Evolutionary conservation across 2,797 vertebrate genomes (phyloP).

Genomic region (Crax fasciolata): DNA sequence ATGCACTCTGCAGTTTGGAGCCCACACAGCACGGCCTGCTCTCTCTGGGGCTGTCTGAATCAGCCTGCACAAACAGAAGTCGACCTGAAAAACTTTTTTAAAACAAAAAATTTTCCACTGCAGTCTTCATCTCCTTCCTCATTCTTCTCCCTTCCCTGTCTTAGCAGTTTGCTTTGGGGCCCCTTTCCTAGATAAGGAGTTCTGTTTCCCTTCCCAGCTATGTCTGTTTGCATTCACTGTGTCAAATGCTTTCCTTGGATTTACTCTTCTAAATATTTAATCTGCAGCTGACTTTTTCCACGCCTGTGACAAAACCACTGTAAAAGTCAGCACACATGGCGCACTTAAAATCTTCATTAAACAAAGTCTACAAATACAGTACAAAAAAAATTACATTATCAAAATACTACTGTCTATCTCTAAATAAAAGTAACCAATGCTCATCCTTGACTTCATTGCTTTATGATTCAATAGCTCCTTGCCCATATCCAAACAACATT

Average conservation of each 20-base stretch:
- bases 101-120: neutral
- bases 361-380: neutral
- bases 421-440: neutral
- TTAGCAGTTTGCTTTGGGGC: neutral
- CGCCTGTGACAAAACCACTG: neutral
- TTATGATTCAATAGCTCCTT: neutral
- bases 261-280: neutral
- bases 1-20: neutral
- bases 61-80: neutral
- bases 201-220: neutral
- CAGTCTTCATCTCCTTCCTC: neutral
- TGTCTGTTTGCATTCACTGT: neutral
- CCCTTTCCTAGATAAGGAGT: neutral
- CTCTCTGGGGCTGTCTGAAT: neutral
- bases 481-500: neutral
- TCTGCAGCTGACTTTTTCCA: neutral
- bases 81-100: neutral
- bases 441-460: neutral
- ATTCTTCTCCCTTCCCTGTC: neutral
- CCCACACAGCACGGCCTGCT: neutral
- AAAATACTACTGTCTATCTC: neutral
- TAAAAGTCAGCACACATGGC: neutral
- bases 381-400: neutral
- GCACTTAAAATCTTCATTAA: neutral
- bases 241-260: neutral